Conservation (phyloP, 2,113 vertebrate genomes). For the Neofelis nebulosa region DNA sequence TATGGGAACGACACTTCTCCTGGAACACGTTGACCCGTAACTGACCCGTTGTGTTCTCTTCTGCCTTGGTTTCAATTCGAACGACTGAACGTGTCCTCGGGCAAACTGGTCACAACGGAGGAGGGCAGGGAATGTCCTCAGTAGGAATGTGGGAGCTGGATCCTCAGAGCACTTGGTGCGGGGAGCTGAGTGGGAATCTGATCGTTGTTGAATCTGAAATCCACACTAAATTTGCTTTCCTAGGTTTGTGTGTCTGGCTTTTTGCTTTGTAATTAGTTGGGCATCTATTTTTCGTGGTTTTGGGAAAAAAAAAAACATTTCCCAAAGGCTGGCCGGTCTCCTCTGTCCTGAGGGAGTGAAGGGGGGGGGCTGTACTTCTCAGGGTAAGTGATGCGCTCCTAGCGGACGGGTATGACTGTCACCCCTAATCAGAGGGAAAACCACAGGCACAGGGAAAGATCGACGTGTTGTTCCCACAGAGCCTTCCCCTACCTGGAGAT, state of each 20-base stretch:
- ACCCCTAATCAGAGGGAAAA: not conserved
- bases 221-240: not conserved
- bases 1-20: not conserved
- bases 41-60: not conserved
- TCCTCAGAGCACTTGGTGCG: fast-evolving
- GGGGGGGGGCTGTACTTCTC: not conserved
- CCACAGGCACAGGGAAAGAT: not conserved
- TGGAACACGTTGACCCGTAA: fast-evolving
- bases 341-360: not conserved
- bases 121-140: not conserved
- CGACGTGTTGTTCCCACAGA: not conserved
- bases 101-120: not conserved
- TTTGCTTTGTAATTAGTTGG: not conserved
- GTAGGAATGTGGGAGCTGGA: too few species aligned
- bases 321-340: fast-evolving
- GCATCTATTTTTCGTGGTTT: not conserved
- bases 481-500: not conserved
- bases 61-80: not conserved
- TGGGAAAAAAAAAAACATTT: not conserved
- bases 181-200: not conserved
- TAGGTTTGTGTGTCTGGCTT: not conserved
- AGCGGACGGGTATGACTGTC: not conserved
- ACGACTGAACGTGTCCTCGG: not conserved
- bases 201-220: not conserved
- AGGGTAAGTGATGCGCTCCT: too few species aligned